A percentile compares a stretch with the other conserved stretches of the same genome.
Conservation (phyloP, 2,113 vertebrate species). For the Todiramphus saurophagus region DNA sequence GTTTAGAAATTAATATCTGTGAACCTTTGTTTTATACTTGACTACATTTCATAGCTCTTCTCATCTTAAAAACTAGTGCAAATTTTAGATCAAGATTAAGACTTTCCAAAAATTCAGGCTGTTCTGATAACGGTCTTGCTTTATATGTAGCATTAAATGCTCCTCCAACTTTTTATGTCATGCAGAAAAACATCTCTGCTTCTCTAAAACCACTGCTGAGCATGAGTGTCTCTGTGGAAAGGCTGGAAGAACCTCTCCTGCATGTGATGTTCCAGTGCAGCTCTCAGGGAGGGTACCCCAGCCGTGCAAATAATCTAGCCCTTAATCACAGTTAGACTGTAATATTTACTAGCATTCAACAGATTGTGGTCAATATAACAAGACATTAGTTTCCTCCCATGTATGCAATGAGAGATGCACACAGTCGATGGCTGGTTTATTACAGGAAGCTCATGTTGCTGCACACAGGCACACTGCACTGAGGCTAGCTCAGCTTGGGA, state of each 20-base stretch:
- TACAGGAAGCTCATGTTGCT: neutral
- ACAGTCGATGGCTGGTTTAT: neutral
- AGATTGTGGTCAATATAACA: neutral
- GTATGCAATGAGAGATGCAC: neutral
- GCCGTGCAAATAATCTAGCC: neutral
- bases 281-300: neutral
- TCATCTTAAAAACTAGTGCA: neutral
- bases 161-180: neutral
- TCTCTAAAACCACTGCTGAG: neutral
- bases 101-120: neutral
- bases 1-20: neutral
- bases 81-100: neutral
- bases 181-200: neutral
- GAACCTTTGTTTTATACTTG: neutral
- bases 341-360: neutral
- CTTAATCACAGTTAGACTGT: neutral
- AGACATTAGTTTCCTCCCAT: neutral
- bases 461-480: neutral
- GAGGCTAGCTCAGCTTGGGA: neutral
- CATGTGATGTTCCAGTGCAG: neutral
- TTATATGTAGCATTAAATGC: neutral
- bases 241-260: neutral
- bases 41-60: neutral
- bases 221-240: neutral
- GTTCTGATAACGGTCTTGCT: neutral